Base-by-base conservation (phyloP, 2,797 vertebrate species). In the Potorous gilbertii region DNA sequence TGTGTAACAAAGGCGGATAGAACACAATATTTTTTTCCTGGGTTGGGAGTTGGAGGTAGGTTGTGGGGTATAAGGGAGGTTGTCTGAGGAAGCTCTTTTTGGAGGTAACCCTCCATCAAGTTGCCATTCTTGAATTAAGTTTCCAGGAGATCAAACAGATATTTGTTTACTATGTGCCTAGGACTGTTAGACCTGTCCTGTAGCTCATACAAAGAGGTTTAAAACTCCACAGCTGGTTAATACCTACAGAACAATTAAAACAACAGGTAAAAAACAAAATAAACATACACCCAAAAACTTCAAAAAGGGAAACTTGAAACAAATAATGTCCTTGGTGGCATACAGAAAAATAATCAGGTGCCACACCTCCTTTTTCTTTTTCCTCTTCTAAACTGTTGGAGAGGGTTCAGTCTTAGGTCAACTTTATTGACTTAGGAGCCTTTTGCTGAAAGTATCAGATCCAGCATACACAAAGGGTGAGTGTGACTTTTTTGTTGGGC, bases 361-460 rank as follows among this genome's bases (percentile, higher is more conserved):
- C 97, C 98, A 98, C 98, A 97, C 98, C 98, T 97, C 96, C 97
- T 96, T 96, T 87, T 28, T 50, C 74, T 89, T 97, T 98, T 97
- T 97, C 97, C 97, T 97, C 98, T 98, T 98, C 96, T 96, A 97
- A 97, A 95, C 87, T 98, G 96, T 97, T 98, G 97, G 93, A 29
- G 92, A 98, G 97, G 97, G 98, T 98, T 99, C 98, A 99, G 97
- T 94, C 97, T 95, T 93, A 97, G 98, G 98, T 98, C 98, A 99
- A 4, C 31, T 5, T 93, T 98, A 97, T 98, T 99, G 98, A 98
- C 98, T 99, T 98, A 98, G 98, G 98, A 97, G 98, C 96, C 98
- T 98, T 97, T 97, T 98, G 97, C 97, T 92, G 95, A 97, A 98
- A 97, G 40, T 97, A 98, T 98, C 97, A 98, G 98, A 97, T 96